phyloP scores from a whole-genome alignment of 2,888 invertebrate genomes.

The Philaethria dido region DNA sequence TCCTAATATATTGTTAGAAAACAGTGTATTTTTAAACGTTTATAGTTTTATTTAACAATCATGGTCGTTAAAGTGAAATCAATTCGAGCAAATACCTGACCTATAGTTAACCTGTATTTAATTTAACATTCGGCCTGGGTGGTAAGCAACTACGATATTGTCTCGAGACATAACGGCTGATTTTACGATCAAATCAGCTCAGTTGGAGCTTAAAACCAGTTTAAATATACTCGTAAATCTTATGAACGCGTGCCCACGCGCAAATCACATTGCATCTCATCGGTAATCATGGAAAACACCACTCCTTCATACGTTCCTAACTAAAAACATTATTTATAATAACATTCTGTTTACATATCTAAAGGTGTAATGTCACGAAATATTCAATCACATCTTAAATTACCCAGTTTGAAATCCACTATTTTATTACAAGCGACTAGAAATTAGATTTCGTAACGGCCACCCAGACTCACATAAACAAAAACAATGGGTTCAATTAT shows the following conservation, averaged over 20 bases:
- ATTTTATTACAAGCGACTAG: slow-evolving; percentile 38
- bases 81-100: slow-evolving; percentile 50
- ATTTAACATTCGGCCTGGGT: slow-evolving; percentile 72
- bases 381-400: neutral
- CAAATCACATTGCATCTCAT: slow-evolving; percentile 63
- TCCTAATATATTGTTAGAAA: neutral
- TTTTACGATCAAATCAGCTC: slow-evolving; percentile 79
- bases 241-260: slow-evolving; percentile 72
- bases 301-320: slow-evolving; percentile 16
- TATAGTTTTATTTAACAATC: neutral
- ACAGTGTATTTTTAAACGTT: neutral
- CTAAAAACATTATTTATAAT: slow-evolving; percentile 1
- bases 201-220: slow-evolving; percentile 79
- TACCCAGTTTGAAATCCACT: slow-evolving; percentile 15
- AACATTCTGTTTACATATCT: neutral
- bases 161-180: slow-evolving; percentile 73
- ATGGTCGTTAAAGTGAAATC: slow-evolving; percentile 35
- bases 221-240: slow-evolving; percentile 82
- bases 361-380: neutral
- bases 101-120: slow-evolving; percentile 72
- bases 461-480: slow-evolving; percentile 39
- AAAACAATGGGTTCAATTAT: slow-evolving; percentile 52
- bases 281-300: slow-evolving; percentile 49
- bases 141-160: slow-evolving; percentile 75
- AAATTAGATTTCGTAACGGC: slow-evolving; percentile 33